phyloP scores from a whole-genome alignment of 2,797 vertebrate species.

The Lepus oiostolus region DNA sequence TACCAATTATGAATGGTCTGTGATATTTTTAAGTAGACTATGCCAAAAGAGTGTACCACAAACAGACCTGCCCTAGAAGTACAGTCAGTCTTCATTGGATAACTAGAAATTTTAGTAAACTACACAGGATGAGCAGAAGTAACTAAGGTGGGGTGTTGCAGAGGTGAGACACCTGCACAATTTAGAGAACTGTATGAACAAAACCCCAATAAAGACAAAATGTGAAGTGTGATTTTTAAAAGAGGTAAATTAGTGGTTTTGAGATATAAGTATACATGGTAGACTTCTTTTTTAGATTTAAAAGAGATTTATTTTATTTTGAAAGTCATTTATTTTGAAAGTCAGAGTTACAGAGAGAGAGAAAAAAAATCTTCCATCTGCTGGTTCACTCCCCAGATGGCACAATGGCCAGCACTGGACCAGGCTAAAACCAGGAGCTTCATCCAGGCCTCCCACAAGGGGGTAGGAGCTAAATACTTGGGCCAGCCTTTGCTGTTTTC shows the following conservation, averaged over 20 bases:
- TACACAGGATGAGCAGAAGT: neutral
- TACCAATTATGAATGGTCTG: neutral
- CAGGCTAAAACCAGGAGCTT: no score
- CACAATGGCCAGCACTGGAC: no score
- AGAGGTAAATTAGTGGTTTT: neutral
- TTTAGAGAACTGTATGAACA: neutral
- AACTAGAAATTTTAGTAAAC: neutral
- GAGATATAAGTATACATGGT: neutral
- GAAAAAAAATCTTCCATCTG: no score
- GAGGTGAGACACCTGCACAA: no score
- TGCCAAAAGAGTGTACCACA: neutral
- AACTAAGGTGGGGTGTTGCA: neutral
- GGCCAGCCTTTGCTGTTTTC: no score
- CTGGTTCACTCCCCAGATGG: no score
- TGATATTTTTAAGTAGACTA: neutral
- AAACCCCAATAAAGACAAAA: neutral
- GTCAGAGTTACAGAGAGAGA: no score
- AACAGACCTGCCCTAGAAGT: neutral
- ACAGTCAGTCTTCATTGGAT: neutral
- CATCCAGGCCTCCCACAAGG: no score
- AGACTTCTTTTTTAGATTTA: neutral
- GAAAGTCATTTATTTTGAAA: no score
- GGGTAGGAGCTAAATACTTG: no score
- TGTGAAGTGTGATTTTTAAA: neutral
- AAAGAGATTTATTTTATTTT: no score